phyloP scores from a whole-genome alignment of 2,797 vertebrate genomes.

The Decapterus maruadsi region DNA sequence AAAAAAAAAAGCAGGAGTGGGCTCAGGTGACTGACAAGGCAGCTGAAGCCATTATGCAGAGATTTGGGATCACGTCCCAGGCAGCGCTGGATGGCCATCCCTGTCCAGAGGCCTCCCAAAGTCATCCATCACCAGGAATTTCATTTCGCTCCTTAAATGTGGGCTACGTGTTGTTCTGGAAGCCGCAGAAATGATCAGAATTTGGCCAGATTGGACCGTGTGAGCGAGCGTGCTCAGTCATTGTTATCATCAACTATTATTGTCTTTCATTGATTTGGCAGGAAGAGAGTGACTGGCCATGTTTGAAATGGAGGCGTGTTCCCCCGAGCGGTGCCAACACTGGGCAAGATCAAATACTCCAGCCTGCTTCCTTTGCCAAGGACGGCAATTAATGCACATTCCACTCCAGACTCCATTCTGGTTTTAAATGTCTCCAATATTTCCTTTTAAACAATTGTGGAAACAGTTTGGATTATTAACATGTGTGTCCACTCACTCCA shows the following conservation, averaged over 20 bases:
- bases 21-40: conserved; percentile 83
- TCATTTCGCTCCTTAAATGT: conserved; percentile 77
- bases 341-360: conserved; percentile 82
- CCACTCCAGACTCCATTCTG: conserved; percentile 70
- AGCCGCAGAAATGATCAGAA: conserved; percentile 78
- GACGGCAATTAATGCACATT: conserved; percentile 85
- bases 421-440: conserved; percentile 86
- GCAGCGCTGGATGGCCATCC: conserved; percentile 58
- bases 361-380: conserved; percentile 75
- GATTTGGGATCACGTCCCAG: conserved; percentile 76
- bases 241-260: conserved; percentile 82
- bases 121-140: conserved; percentile 84
- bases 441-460: conserved; percentile 86
- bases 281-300: conserved; percentile 67
- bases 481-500: conserved; percentile 81
- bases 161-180: conserved; percentile 74
- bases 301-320: conserved; percentile 71
- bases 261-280: conserved; percentile 80
- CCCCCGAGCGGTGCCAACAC: conserved; percentile 65
- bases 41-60: conserved; percentile 82
- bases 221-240: conserved; percentile 63
- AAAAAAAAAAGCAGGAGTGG: conserved; percentile 37
- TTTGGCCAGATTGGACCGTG: conserved; percentile 65
- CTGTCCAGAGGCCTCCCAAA: conserved; percentile 74
- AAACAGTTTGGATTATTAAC: conserved; percentile 87